Conservation (phyloP, 1,140 invertebrate species). For the Orchestia grillus region DNA sequence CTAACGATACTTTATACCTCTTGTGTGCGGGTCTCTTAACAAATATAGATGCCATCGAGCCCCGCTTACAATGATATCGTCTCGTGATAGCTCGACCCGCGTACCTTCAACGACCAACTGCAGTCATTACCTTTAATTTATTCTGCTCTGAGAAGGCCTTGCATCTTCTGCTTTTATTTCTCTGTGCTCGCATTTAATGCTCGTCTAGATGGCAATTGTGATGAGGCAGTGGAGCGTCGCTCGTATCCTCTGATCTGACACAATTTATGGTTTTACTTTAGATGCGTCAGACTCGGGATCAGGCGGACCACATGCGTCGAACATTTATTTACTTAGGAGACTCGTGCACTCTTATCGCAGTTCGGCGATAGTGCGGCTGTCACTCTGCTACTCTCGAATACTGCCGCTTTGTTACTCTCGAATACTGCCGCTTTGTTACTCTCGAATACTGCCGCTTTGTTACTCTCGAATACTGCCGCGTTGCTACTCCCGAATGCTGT, state of each 20-base stretch:
- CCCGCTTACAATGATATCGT: not conserved
- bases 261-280: constrained; percentile 42
- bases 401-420: too few species aligned
- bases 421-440: too few species aligned
- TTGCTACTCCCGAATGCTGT: too few species aligned
- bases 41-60: constrained; percentile 43
- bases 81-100: not conserved
- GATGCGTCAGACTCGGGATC: not conserved
- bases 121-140: constrained; percentile 1
- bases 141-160: not conserved
- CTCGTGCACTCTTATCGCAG: not conserved
- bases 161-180: constrained; percentile 12
- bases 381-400: not conserved
- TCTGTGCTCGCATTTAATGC: constrained; percentile 20
- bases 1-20: not conserved
- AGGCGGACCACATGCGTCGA: not conserved
- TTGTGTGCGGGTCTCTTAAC: not conserved
- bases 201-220: constrained; percentile 15
- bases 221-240: not conserved
- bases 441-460: too few species aligned
- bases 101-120: not conserved
- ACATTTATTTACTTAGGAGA: not conserved
- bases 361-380: not conserved
- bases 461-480: too few species aligned
- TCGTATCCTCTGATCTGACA: constrained; percentile 22